Percentiles rank a stretch among this genome's conserved stretches.
These are phyloP conservation scores for Myotis pilosus DNA, from an alignment of 2,797 vertebrate species.

Conservation along the genomic window DNA sequence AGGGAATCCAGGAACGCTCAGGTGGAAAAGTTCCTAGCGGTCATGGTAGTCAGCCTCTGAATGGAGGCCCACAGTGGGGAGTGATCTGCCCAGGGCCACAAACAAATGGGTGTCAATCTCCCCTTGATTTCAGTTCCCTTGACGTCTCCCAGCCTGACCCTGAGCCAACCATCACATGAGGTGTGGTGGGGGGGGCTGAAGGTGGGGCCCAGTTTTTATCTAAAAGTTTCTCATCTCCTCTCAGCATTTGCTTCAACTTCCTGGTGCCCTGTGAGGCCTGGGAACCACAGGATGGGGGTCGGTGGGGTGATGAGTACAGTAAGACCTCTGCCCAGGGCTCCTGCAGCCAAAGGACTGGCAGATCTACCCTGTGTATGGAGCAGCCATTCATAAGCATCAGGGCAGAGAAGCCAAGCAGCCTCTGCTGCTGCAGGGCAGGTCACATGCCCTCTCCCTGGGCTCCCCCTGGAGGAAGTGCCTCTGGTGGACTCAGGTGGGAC, in stretches of 20 bases:
- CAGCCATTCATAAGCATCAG: background rate
- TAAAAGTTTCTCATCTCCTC: background rate
- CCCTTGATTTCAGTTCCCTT: background rate
- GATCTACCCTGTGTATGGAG: too few species aligned
- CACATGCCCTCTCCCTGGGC: background rate
- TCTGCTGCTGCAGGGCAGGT: background rate
- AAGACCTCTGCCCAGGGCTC: background rate
- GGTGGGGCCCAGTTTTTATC: background rate
- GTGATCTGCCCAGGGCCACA: background rate
- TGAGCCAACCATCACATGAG: background rate
- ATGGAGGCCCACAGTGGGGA: background rate
- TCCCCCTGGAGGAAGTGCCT: background rate
- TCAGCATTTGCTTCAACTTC: background rate
- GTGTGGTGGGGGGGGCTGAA: background rate
- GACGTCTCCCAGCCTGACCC: background rate
- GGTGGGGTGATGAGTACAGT: background rate
- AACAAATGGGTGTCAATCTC: background rate
- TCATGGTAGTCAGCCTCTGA: background rate
- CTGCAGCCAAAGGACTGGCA: background rate
- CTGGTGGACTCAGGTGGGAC: background rate
- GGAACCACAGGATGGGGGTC: background rate
- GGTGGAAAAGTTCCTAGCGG: background rate
- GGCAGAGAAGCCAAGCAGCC: background rate
- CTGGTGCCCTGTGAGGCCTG: background rate
- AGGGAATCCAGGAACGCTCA: background rate